A percentile compares a stretch with the other conserved stretches of the same genome.
These are phyloP conservation scores for Pseudomyrmex gracilis DNA, from an alignment of 1,140 invertebrate species.

Conservation along the genomic window DNA sequence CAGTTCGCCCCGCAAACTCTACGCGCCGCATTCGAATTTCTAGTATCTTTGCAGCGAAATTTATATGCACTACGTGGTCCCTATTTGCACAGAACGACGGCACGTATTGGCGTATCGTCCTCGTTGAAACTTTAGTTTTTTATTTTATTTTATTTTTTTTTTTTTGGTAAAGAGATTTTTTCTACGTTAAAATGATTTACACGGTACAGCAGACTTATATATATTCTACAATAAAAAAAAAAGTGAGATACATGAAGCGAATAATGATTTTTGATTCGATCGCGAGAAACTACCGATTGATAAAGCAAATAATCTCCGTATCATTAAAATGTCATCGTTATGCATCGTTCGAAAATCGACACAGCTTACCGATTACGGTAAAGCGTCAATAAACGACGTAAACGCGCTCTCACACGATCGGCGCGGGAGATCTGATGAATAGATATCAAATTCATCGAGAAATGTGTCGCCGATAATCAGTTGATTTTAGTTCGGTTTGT, in stretches of 20 bases:
- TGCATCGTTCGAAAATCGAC: constrained; percentile 2
- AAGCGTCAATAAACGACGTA: constrained; percentile 31
- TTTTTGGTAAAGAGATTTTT: constrained; percentile 33
- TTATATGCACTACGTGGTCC: constrained; percentile 48
- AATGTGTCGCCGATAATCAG: constrained; percentile 61
- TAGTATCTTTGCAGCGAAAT: constrained; percentile 51
- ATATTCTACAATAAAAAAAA: neutral
- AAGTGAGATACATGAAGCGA: neutral
- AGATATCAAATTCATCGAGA: constrained; percentile 56
- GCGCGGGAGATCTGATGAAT: constrained; percentile 59
- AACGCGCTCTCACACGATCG: neutral
- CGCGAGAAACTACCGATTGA: constrained; percentile 4
- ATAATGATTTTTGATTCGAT: neutral
- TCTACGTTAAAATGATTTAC: constrained; percentile 41
- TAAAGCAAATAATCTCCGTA: constrained; percentile 22
- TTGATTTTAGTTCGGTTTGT: constrained; percentile 56
- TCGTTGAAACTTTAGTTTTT: constrained; percentile 42
- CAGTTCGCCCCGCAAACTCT: constrained; percentile 11
- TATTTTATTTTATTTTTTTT: too few relatives aligned
- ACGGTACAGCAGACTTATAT: neutral
- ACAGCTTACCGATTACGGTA: constrained; percentile 35
- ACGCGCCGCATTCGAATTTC: constrained; percentile 36
- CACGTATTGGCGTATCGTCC: constrained; percentile 39
- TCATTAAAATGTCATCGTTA: constrained; percentile 56
- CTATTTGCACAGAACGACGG: constrained; percentile 52